Percentiles rank a stretch among this genome's conserved stretches.
Evolutionary conservation across 2,888 invertebrate genomes (phyloP).

Genomic region (Penaeus monodon): DNA sequence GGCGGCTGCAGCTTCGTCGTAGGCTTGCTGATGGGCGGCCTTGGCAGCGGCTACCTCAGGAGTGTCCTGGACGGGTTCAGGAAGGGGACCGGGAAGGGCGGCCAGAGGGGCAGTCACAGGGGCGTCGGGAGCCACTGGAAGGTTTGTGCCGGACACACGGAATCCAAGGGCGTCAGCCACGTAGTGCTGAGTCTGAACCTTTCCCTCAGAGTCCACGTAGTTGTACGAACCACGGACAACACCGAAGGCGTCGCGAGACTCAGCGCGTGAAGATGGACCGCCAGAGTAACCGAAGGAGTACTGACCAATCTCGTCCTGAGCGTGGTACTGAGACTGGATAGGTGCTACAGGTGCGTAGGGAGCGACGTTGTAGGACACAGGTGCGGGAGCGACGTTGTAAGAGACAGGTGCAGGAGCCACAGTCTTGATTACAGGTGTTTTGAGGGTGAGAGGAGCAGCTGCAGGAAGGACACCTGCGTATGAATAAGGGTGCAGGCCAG

Average conservation of each 20-base stretch:
- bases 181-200: slow-evolving; percentile 73
- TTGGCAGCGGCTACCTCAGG: slow-evolving; percentile 70
- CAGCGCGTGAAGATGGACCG: slow-evolving; percentile 77
- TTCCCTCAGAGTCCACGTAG: slow-evolving; percentile 68
- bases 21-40: slow-evolving; percentile 1
- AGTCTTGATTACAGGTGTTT: too few relatives aligned
- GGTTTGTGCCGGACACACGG: slow-evolving; percentile 76
- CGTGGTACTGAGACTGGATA: too few relatives aligned
- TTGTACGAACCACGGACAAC: slow-evolving; percentile 47
- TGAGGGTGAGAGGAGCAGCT: too few relatives aligned
- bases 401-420: too few relatives aligned
- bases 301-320: too few relatives aligned
- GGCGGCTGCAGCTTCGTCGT: too few relatives aligned
- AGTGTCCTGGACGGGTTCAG: slow-evolving; percentile 66
- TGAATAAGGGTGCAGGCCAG: too few relatives aligned
- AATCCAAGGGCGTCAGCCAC: slow-evolving; percentile 72
- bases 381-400: too few relatives aligned
- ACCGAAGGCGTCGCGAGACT: slow-evolving; percentile 67
- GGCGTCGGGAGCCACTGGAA: slow-evolving; percentile 72
- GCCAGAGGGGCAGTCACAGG: slow-evolving; percentile 42
- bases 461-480: too few relatives aligned
- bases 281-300: slow-evolving; percentile 75
- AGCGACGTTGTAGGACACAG: too few relatives aligned
- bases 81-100: slow-evolving; percentile 41
- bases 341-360: too few relatives aligned